A percentile compares a stretch with the other conserved stretches of the same genome.
phyloP scores from a whole-genome alignment of 1,140 invertebrate species.

The Drosophila leontia region DNA sequence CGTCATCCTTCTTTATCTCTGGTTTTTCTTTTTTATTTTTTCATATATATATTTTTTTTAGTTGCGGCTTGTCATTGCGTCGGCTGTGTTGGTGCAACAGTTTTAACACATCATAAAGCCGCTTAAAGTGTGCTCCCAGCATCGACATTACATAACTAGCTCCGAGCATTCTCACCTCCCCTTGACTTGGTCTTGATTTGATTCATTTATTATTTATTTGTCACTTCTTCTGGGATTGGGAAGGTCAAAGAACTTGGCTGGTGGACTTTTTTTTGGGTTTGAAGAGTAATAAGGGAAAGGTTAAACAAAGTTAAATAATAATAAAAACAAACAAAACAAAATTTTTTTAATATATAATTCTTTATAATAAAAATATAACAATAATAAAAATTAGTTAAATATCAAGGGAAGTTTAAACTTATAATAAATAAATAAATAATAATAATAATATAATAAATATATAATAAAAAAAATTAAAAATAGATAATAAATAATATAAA shows the following conservation, averaged over 20 bases:
- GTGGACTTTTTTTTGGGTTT: neutral
- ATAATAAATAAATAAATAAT: too few species aligned
- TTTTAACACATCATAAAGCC: constrained; percentile 72
- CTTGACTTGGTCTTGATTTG: constrained; percentile 10
- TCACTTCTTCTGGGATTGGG: neutral
- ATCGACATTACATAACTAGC: constrained; percentile 58
- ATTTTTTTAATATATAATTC: too few species aligned
- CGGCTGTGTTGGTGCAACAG: constrained; percentile 60
- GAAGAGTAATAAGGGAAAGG: neutral
- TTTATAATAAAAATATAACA: too few species aligned
- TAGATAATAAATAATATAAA: too few species aligned
- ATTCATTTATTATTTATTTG: constrained; percentile 36
- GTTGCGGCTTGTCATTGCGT: constrained; percentile 39
- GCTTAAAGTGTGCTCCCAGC: constrained; percentile 58
- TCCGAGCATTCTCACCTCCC: constrained; percentile 20
- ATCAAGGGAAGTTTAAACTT: too few species aligned
- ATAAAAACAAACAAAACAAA: too few species aligned
- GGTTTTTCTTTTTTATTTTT: constrained; percentile 11
- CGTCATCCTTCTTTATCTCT: constrained; percentile 46
- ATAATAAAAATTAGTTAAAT: too few species aligned
- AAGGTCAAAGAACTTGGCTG: constrained; percentile 34
- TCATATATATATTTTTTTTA: neutral
- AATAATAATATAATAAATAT: too few species aligned
- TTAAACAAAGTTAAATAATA: neutral
- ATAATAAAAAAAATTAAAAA: too few species aligned